These are phyloP conservation scores for Ceryle rudis DNA, from an alignment of 2,797 vertebrate species.

Conservation along the genomic window DNA sequence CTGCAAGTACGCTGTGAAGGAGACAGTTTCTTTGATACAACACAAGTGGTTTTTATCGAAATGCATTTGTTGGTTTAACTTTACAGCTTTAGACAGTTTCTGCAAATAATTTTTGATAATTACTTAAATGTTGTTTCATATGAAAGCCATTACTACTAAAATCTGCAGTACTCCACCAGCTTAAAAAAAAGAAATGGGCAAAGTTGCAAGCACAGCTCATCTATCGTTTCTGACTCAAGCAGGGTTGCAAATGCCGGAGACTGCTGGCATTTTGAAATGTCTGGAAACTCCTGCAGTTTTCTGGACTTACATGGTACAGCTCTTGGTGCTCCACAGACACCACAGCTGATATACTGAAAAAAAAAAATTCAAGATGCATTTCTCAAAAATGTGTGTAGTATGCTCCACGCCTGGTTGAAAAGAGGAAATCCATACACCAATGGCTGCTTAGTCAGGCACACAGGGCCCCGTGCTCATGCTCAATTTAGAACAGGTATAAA, in stretches of 20 bases:
- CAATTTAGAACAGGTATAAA: not conserved
- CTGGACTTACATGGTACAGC: not conserved
- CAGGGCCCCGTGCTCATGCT: not conserved
- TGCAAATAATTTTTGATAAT: slow-evolving; percentile 69
- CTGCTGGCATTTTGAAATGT: not conserved
- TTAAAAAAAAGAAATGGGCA: not conserved
- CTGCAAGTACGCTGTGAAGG: slow-evolving; percentile 18
- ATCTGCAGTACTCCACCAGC: slow-evolving; percentile 19
- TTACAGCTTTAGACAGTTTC: slow-evolving; percentile 40
- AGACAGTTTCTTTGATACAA: slow-evolving; percentile 1
- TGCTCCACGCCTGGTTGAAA: not conserved
- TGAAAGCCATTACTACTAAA: slow-evolving; percentile 64
- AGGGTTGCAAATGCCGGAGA: not conserved
- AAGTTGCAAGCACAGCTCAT: slow-evolving; percentile 25
- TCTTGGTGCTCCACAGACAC: not conserved
- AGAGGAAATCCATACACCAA: not conserved
- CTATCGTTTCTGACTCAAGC: slow-evolving; percentile 33
- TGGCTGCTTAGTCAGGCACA: not conserved
- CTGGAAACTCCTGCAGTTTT: slow-evolving; percentile 13
- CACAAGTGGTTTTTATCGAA: slow-evolving; percentile 36
- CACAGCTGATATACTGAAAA: not conserved
- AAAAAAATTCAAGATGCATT: not conserved
- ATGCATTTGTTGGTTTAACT: slow-evolving; percentile 58
- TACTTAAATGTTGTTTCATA: slow-evolving; percentile 66
- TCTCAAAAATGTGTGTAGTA: not conserved